A percentile compares a stretch with the other conserved stretches of the same genome.
These are phyloP conservation scores for Sinocyclocheilus rhinocerous DNA, from an alignment of 2,113 vertebrate species.

Conservation along the genomic window DNA sequence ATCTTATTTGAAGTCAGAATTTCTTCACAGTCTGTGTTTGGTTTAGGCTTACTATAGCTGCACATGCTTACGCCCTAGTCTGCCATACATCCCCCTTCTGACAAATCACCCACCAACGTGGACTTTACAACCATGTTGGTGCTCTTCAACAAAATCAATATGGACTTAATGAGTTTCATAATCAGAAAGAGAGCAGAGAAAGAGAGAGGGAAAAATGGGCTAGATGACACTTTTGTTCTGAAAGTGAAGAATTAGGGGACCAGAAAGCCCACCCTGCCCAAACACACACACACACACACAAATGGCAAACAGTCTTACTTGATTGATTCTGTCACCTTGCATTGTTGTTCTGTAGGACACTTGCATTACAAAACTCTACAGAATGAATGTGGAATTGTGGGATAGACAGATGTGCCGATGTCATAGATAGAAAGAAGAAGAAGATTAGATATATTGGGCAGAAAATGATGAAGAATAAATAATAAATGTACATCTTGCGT, in stretches of 20 bases:
- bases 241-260: conserved; percentile 11
- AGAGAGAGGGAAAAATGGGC: background rate
- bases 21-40: background rate
- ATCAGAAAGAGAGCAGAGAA: background rate
- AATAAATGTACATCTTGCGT: background rate
- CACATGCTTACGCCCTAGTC: background rate
- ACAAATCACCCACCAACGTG: background rate
- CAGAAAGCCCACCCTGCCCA: background rate
- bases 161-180: background rate
- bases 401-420: conserved; percentile 1
- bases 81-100: background rate
- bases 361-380: background rate
- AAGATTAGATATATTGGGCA: background rate
- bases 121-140: background rate
- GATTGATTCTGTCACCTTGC: conserved; percentile 28
- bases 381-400: background rate
- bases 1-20: background rate
- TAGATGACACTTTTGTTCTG: background rate
- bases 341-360: conserved; percentile 8
- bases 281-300: background rate
- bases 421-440: background rate
- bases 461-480: conserved; percentile 18
- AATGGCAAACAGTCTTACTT: background rate
- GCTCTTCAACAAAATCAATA: conserved; percentile 24
- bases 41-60: background rate